Conservation (phyloP, 2,888 invertebrate species). For the Cephus pulcher region DNA sequence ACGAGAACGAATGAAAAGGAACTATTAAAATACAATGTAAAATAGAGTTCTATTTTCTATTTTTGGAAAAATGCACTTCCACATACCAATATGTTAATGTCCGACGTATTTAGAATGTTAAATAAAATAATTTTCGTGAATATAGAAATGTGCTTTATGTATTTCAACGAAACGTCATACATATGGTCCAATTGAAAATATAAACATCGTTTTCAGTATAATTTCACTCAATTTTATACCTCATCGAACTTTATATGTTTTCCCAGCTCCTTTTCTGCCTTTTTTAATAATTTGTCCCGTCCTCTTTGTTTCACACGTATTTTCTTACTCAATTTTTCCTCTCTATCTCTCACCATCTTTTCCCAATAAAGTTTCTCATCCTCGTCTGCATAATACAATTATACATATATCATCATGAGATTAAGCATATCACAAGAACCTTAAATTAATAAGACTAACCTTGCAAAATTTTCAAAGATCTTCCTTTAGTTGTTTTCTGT, state of each 20-base stretch:
- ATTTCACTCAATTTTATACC: constrained; percentile 36
- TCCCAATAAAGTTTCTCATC: constrained; percentile 86
- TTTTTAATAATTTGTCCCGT: constrained; percentile 71
- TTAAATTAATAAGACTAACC: constrained; percentile 51
- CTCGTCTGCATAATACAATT: constrained; percentile 70
- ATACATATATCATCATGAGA: constrained; percentile 65
- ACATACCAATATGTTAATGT: neutral
- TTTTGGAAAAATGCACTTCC: neutral
- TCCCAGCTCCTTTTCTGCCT: constrained; percentile 76
- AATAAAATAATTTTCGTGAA: constrained; percentile 1
- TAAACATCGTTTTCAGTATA: constrained; percentile 13
- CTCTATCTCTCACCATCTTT: constrained; percentile 76
- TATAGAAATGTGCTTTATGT: constrained; percentile 17
- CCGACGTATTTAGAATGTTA: constrained; percentile 1
- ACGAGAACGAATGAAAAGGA: neutral
- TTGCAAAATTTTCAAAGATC: constrained; percentile 59
- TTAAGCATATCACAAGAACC: constrained; percentile 64
- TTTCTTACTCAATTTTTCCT: constrained; percentile 68
- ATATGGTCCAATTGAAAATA: constrained; percentile 14
- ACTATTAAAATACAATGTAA: neutral
- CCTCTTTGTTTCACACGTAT: constrained; percentile 70
- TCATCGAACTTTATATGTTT: constrained; percentile 81
- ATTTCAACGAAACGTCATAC: constrained; percentile 22
- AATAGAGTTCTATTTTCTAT: neutral
- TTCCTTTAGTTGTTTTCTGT: constrained; percentile 55